Conservation (phyloP, 1,140 invertebrate genomes). For the Planococcus citri region DNA sequence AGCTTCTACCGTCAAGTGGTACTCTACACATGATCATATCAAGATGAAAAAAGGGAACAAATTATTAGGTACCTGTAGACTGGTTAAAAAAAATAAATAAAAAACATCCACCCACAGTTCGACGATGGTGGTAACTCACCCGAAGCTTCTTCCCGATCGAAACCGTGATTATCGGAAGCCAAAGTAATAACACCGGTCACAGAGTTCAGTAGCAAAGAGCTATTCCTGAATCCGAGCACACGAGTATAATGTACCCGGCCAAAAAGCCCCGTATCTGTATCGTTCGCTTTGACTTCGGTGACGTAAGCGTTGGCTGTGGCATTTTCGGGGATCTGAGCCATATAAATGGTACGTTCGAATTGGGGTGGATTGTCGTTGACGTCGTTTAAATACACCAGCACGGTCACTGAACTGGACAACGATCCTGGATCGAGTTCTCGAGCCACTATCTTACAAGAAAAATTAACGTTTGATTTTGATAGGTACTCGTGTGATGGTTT, state of each 20-base stretch:
- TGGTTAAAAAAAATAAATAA: too few species aligned
- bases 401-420: constrained; percentile 39
- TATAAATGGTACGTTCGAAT: constrained; percentile 59
- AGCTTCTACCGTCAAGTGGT: constrained; percentile 69
- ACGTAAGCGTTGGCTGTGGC: constrained; percentile 58
- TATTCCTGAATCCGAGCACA: constrained; percentile 58
- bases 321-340: constrained; percentile 64
- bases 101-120: neutral
- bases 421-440: constrained; percentile 44
- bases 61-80: too few species aligned
- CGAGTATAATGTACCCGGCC: constrained; percentile 43
- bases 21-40: constrained; percentile 35
- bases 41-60: neutral
- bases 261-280: constrained; percentile 39
- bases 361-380: constrained; percentile 79
- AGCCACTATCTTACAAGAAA: constrained; percentile 50
- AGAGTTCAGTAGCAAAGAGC: constrained; percentile 62
- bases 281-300: constrained; percentile 44
- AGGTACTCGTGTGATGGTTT: too few species aligned
- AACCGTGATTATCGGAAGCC: constrained; percentile 52
- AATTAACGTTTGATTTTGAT: too few species aligned
- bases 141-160: constrained; percentile 69
- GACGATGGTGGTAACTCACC: constrained; percentile 29
- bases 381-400: constrained; percentile 70
- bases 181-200: constrained; percentile 66